A percentile compares a stretch with the other conserved stretches of the same genome.
phyloP scores from a whole-genome alignment of 92 coral and sea anemone genomes.

The Pocillopora grandis region DNA sequence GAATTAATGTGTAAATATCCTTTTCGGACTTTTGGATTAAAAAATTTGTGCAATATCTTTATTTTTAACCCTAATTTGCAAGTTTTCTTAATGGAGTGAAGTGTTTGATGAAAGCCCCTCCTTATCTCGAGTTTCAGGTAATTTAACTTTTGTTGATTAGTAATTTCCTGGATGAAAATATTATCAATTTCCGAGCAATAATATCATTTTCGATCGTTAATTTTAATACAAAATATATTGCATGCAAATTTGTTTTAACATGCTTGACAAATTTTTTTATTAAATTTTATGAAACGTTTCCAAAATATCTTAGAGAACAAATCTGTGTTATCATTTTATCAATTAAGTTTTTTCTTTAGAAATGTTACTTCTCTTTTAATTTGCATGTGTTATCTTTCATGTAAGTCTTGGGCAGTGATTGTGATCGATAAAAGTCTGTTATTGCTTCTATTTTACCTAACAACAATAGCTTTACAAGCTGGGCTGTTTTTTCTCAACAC shows the following conservation, averaged over 20 bases:
- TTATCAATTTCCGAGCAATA: background rate
- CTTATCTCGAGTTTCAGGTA: constrained; percentile 3
- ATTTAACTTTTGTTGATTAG: constrained; percentile 6
- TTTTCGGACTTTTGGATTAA: background rate
- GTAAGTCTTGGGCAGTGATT: no score
- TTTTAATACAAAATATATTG: background rate
- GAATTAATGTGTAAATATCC: background rate
- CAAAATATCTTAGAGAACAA: background rate
- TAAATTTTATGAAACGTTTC: background rate
- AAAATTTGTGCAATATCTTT: background rate
- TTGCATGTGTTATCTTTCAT: no score
- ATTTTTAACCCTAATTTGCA: background rate
- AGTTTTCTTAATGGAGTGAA: background rate
- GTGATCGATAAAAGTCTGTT: no score
- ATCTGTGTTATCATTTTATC: background rate
- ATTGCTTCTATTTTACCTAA: no score
- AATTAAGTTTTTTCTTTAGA: background rate
- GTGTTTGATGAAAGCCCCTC: background rate
- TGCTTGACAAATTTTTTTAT: background rate
- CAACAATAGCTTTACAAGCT: no score
- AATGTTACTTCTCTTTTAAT: background rate
- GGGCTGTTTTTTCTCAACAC: no score
- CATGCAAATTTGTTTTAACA: background rate
- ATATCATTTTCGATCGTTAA: background rate
- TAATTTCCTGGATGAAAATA: constrained; percentile 2